A percentile compares a stretch with the other conserved stretches of the same genome.
Evolutionary conservation across 2,797 vertebrate genomes (phyloP).

Genomic region (Megaceryle alcyon): DNA sequence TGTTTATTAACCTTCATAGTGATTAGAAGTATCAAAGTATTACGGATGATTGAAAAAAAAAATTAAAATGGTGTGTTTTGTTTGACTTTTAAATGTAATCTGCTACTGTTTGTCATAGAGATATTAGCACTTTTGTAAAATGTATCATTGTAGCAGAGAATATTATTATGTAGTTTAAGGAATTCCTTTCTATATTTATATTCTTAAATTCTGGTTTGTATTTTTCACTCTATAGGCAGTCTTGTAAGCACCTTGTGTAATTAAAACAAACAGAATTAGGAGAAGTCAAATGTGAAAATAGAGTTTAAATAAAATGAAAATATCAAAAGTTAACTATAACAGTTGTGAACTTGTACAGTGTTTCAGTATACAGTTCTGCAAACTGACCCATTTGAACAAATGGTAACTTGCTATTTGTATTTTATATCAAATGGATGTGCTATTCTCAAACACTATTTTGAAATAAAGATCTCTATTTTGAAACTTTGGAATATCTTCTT

Average conservation of each 20-base stretch:
- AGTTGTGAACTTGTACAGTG: conserved; percentile 47
- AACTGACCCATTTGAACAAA: conserved; percentile 48
- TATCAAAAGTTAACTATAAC: conserved; percentile 59
- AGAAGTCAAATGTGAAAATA: conserved; percentile 87
- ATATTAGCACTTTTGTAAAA: conserved; percentile 73
- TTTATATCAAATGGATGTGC: conserved; percentile 75
- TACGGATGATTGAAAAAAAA: not conserved
- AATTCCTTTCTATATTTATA: conserved; percentile 79
- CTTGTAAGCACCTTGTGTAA: conserved; percentile 71
- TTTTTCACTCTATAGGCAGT: conserved; percentile 55
- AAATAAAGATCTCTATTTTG: conserved; percentile 79
- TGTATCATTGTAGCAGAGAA: conserved; percentile 78
- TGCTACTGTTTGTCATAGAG: conserved; percentile 73
- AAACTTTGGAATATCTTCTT: conserved; percentile 22
- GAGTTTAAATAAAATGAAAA: conserved; percentile 68
- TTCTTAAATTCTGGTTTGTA: conserved; percentile 66
- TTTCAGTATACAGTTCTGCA: conserved; percentile 61
- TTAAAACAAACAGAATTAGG: conserved; percentile 66
- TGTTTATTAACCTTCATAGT: conserved; percentile 46
- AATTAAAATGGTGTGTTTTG: conserved; percentile 27
- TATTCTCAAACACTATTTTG: conserved; percentile 77
- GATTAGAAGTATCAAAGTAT: conserved; percentile 44
- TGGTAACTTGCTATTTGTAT: conserved; percentile 69
- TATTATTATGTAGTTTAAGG: conserved; percentile 68
- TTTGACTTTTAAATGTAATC: conserved; percentile 70